Evolutionary conservation across 2,888 invertebrate genomes (phyloP).

Genomic region (Nesidiocoris tenuis): DNA sequence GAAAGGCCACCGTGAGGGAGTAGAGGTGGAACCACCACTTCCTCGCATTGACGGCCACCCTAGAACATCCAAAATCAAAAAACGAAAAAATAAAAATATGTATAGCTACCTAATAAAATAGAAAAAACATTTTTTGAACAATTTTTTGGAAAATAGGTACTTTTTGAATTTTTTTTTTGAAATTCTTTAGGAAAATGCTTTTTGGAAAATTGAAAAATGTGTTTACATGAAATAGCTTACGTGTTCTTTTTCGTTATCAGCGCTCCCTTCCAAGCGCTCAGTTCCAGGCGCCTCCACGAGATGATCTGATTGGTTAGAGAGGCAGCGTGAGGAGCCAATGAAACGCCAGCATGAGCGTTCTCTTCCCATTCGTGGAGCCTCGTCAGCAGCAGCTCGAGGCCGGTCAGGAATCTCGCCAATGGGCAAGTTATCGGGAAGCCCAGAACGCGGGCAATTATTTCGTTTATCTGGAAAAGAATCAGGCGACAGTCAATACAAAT

Average conservation of each 20-base stretch:
- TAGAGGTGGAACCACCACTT: conserved; percentile 92
- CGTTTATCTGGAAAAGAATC: conserved; percentile 60
- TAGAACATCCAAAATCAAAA: conserved; percentile 53
- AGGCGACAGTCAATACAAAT: neutral
- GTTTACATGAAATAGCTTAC: conserved; percentile 22
- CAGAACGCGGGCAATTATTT: conserved; percentile 65
- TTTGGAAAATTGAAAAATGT: neutral
- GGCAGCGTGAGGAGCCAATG: conserved; percentile 70
- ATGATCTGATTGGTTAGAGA: conserved; percentile 79
- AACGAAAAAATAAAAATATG: neutral
- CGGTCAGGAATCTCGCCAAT: conserved; percentile 82
- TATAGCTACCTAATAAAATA: neutral
- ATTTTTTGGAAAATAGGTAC: too few species aligned
- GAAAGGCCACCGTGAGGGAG: conserved; percentile 66
- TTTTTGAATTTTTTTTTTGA: too few species aligned
- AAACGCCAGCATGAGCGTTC: conserved; percentile 83
- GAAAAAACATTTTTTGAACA: too few species aligned
- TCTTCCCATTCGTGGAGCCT: conserved; percentile 76
- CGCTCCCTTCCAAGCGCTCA: conserved; percentile 83
- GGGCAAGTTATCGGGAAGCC: conserved; percentile 77
- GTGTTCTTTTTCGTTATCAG: conserved; percentile 10
- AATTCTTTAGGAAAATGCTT: too few species aligned
- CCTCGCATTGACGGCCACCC: conserved; percentile 67
- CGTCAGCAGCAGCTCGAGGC: conserved; percentile 78
- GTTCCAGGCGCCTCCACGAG: conserved; percentile 86